Conservation (phyloP, 2,888 invertebrate species). For the Argyra leucocephala region DNA sequence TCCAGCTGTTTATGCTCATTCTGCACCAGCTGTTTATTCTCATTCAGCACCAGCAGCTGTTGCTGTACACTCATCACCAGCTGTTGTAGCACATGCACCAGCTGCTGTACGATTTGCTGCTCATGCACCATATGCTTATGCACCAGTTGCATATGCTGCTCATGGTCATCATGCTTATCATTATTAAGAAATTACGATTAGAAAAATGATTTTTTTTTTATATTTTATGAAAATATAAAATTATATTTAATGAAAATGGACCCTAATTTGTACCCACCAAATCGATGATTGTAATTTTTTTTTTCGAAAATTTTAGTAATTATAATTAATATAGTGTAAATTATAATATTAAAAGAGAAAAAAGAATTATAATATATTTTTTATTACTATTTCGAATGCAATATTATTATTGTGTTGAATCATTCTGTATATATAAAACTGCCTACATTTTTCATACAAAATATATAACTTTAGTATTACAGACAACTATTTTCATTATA, state of each 20-base stretch:
- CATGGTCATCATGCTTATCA: conserved; percentile 7
- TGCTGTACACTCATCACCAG: neutral
- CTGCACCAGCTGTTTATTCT: conserved; percentile 28
- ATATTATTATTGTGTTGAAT: no score
- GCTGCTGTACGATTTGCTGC: neutral
- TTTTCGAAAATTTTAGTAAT: neutral
- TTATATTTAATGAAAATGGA: no score
- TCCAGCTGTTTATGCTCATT: conserved; percentile 27
- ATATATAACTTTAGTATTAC: no score
- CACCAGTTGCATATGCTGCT: neutral
- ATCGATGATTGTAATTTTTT: neutral
- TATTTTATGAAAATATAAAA: no score
- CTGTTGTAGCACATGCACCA: neutral
- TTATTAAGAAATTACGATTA: neutral
- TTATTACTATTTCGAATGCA: no score
- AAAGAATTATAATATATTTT: no score
- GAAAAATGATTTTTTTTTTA: no score
- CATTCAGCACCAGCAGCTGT: conserved; percentile 21
- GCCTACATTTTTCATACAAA: no score
- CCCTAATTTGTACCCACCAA: neutral
- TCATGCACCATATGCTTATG: neutral
- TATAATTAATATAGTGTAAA: no score
- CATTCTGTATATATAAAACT: no score
- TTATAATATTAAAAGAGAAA: no score
- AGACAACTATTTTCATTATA: no score